Evolutionary conservation across 2,797 vertebrate genomes (phyloP).

Genomic region (Loris lydekkerianus): DNA sequence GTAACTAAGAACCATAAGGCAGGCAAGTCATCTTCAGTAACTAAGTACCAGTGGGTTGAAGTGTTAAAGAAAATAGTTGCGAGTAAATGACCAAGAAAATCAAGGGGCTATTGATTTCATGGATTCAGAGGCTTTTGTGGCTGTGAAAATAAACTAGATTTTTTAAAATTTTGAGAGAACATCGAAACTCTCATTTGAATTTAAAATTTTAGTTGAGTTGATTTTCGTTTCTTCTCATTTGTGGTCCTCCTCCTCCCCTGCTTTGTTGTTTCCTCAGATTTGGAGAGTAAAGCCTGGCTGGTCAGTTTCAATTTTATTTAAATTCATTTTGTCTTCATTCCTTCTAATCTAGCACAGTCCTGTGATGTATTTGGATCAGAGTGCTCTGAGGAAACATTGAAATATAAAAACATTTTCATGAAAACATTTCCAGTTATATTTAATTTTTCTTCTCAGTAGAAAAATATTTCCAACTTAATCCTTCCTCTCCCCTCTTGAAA

Average conservation of each 20-base stretch:
- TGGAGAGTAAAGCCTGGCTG: constrained; percentile 54
- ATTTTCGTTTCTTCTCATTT: constrained; percentile 66
- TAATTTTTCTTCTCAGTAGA: constrained; percentile 81
- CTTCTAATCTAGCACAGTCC: constrained; percentile 71
- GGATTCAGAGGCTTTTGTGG: constrained; percentile 51
- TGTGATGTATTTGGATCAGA: constrained; percentile 65
- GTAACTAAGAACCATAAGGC: not conserved
- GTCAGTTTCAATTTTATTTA: constrained; percentile 82
- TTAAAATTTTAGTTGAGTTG: constrained; percentile 13
- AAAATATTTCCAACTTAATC: constrained; percentile 76
- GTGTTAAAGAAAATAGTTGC: not conserved
- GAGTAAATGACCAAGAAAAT: not conserved
- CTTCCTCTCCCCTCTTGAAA: constrained; percentile 71
- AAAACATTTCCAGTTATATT: constrained; percentile 82
- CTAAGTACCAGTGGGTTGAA: not conserved
- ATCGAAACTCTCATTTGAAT: constrained; percentile 25
- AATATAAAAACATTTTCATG: constrained; percentile 80
- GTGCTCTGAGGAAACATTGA: constrained; percentile 69
- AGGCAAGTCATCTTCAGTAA: not conserved
- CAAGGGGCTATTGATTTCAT: not conserved
- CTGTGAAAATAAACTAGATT: constrained; percentile 59
- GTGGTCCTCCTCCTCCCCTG: not conserved
- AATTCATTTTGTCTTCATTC: constrained; percentile 80
- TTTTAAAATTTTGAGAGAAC: constrained; percentile 64
- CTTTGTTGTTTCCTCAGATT: constrained; percentile 51